Evolutionary conservation across 2,888 invertebrate genomes (phyloP).

Genomic region (Ectemnius cavifrons): DNA sequence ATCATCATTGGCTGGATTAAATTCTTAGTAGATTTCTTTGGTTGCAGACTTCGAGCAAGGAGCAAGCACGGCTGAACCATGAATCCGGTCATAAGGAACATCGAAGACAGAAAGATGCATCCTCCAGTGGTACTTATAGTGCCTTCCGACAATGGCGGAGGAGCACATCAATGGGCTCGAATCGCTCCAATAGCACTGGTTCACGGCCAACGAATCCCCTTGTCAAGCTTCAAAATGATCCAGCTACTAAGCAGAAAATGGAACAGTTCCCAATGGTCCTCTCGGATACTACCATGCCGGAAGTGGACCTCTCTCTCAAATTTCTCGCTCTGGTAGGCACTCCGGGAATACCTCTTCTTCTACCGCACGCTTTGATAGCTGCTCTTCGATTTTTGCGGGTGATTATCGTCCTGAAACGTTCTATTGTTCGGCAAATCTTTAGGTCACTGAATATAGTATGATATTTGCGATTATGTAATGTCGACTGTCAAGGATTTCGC

Average conservation of each 20-base stretch:
- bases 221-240: constrained; percentile 52
- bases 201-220: constrained; percentile 46
- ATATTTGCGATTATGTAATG: neutral
- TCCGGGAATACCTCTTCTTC: neutral
- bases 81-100: constrained; percentile 62
- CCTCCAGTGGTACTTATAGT: constrained; percentile 55
- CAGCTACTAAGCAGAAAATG: constrained; percentile 60
- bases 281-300: constrained; percentile 71
- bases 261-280: constrained; percentile 71
- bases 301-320: constrained; percentile 73
- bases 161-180: constrained; percentile 59
- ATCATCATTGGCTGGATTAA: constrained; percentile 51
- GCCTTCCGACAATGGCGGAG: constrained; percentile 73
- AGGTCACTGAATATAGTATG: no score
- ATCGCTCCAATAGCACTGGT: constrained; percentile 58
- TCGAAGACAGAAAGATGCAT: constrained; percentile 61
- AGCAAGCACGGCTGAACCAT: constrained; percentile 60
- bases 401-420: neutral
- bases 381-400: neutral
- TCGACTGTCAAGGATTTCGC: constrained; percentile 8
- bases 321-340: constrained; percentile 76
- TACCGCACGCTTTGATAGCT: neutral
- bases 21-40: constrained; percentile 64
- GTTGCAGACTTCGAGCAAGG: constrained; percentile 67
- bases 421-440: neutral